Percentiles rank a stretch among this genome's conserved stretches.
phyloP scores from a whole-genome alignment of 2,797 vertebrate genomes.

The Hippoglossus hippoglossus region DNA sequence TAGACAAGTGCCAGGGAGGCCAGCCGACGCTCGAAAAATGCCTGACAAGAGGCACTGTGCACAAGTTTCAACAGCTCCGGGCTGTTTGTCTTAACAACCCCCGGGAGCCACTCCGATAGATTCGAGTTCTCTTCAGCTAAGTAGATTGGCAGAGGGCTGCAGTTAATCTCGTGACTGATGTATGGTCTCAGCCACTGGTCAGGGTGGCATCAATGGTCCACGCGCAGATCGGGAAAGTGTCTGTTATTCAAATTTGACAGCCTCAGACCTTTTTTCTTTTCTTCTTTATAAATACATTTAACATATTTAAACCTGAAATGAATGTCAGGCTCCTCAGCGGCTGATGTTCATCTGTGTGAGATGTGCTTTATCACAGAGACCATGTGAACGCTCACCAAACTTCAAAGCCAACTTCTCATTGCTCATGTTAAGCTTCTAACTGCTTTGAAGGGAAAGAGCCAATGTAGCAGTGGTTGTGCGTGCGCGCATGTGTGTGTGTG shows the following conservation, averaged over 20 bases:
- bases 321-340: slow-evolving; percentile 21
- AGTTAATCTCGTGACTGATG: slow-evolving; percentile 68
- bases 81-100: slow-evolving; percentile 68
- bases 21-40: slow-evolving; percentile 39
- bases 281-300: slow-evolving; percentile 16
- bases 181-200: slow-evolving; percentile 52
- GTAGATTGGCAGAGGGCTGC: slow-evolving; percentile 52
- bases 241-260: slow-evolving; percentile 31
- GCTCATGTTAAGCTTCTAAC: slow-evolving; percentile 47
- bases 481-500: slow-evolving; percentile 13
- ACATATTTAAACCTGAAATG: slow-evolving; percentile 16
- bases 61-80: slow-evolving; percentile 62
- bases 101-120: slow-evolving; percentile 50
- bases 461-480: slow-evolving; percentile 4
- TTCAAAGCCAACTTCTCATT: slow-evolving; percentile 56
- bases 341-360: slow-evolving; percentile 32
- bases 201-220: slow-evolving; percentile 22
- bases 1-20: slow-evolving; percentile 65
- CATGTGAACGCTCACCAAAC: slow-evolving; percentile 32
- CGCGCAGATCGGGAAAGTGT: slow-evolving; percentile 35
- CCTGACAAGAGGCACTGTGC: slow-evolving; percentile 62
- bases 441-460: slow-evolving; percentile 52
- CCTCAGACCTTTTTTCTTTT: slow-evolving; percentile 4
- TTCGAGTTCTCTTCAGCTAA: slow-evolving; percentile 67
- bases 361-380: slow-evolving; percentile 1